Base-by-base conservation (phyloP, 2,888 invertebrate species). In the Myathropa florea region DNA sequence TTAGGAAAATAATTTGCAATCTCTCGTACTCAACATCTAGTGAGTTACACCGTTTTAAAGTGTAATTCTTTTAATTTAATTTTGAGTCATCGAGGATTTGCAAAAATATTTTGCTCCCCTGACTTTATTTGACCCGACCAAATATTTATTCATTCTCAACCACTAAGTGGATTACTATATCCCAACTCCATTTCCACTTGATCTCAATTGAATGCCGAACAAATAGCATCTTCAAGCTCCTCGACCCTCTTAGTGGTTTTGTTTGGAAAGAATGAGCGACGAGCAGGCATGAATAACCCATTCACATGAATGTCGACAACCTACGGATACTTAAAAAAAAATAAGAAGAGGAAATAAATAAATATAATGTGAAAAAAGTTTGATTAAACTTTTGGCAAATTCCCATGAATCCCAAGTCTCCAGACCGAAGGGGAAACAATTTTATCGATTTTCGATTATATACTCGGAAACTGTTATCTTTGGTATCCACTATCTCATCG, bases 241-340 rank as follows among this genome's bases (percentile, higher is more conserved):
- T 46, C 46, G 18, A 46, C 46, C 46, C 46, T 7, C 46, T 46
- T 46, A 46, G 18, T 18, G 18, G 46, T 18, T 18, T 46, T 30
- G 21, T 26, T 4, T 10, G 12, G 24, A 6, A 24, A 6, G 21
- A 61, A 63, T 55, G 21, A 46, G 23, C 24, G 23, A 18, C 24
- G 23, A 18, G 30, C 46, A 70, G 57, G 21, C 53, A 23, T 57
- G n/a, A 14, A 63, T 77, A 60, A 71, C 59, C 59, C 46, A 59
- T 64, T 65, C 63, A 63, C 63, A 70, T 14, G 24, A 33, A 33
- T 67, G 55, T 4, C 61, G 61, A 55, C 68, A 46, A 63, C 53
- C 55, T 77, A 18, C 36, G 26, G 6, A n/a, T 57, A 12, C 39
- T 78, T 64, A n/a, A 53, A 18, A 18, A 7, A 46, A 46, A 18